Base-by-base conservation (phyloP, 2,888 invertebrate genomes). In the Thecocarcelia acutangulata region DNA sequence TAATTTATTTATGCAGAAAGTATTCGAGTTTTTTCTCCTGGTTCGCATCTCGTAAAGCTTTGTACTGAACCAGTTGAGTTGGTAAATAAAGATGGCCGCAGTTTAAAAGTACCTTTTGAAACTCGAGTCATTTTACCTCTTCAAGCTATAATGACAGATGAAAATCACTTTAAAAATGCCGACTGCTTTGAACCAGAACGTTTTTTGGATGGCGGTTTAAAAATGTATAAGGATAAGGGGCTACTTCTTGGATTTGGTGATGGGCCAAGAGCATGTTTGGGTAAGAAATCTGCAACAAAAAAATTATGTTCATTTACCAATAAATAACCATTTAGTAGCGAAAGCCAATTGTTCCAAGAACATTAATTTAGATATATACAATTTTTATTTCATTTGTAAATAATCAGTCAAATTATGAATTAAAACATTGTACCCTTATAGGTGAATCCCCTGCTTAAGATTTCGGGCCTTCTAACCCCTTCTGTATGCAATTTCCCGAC, bases 41-140 rank as follows among this genome's bases (percentile, higher is more conserved):
- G 17, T 19, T 68, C 85, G 0, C 77, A 86, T 52, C 44, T 84
- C 0, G 83, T 75, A 13, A 88, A 87, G 69, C 40, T 89, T 0
- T 91, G 90, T 72, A 88, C 90, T 0, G 85, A 87, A 72, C 17
- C 83, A 0, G 81, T 84, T 11, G 87, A 88, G 33, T 40, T 89
- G 9, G 80, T 84, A 2, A 88, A 87, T 56, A 86, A 85, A 37
- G 85, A 88, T 59, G 90, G 89, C 0, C 84, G 72, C 2, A 85
- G 61, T 37, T 68, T 89, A 0, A 63, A 63, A 1, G 77, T 91
- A 12, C 84, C 88, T 0, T 77, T 73, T 1, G 87, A 86, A 2
- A 86, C 86, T 3, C 63, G 83, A 0, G 80, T 89, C 0, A 1
- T 86, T 1, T 77, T 90, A 0, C 90, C 90, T 0, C 72, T 86